These are phyloP conservation scores for Lysandra coridon DNA, from an alignment of 2,888 invertebrate genomes.

Conservation along the genomic window DNA sequence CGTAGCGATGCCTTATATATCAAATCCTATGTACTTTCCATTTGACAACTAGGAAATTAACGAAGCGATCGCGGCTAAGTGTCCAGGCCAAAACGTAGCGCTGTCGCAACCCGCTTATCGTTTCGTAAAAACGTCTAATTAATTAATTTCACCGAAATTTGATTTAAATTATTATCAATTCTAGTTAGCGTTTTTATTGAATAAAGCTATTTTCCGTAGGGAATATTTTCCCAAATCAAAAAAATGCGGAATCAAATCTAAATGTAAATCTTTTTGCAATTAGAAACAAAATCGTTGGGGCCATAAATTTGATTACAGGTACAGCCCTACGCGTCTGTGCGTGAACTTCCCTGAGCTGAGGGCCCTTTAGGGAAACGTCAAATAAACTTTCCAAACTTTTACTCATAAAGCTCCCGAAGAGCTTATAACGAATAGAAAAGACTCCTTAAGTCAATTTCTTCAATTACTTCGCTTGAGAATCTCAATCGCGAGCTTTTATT, in stretches of 20 bases:
- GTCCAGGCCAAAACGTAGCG: no score
- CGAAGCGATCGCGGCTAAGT: no score
- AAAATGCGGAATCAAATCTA: neutral
- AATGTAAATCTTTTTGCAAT: constrained; percentile 40
- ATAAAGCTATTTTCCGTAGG: no score
- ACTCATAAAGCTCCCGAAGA: constrained; percentile 43
- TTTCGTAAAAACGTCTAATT: no score
- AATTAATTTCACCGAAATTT: neutral
- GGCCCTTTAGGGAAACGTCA: constrained; percentile 56
- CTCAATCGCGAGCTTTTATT: neutral
- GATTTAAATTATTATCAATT: neutral
- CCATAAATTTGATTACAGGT: constrained; percentile 60
- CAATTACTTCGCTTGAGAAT: constrained; percentile 5
- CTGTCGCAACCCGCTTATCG: no score
- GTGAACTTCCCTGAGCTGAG: constrained; percentile 52
- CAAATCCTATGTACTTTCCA: no score
- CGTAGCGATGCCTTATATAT: no score
- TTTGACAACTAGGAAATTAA: no score
- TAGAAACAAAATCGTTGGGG: constrained; percentile 44
- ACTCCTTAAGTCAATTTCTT: constrained; percentile 27
- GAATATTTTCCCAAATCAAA: neutral
- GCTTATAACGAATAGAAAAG: constrained; percentile 35
- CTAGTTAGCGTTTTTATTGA: neutral
- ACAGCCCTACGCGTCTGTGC: constrained; percentile 53
- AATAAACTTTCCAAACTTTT: constrained; percentile 60